Base-by-base conservation (phyloP, 2,113 vertebrate species). In the Pteruthius melanotis region DNA sequence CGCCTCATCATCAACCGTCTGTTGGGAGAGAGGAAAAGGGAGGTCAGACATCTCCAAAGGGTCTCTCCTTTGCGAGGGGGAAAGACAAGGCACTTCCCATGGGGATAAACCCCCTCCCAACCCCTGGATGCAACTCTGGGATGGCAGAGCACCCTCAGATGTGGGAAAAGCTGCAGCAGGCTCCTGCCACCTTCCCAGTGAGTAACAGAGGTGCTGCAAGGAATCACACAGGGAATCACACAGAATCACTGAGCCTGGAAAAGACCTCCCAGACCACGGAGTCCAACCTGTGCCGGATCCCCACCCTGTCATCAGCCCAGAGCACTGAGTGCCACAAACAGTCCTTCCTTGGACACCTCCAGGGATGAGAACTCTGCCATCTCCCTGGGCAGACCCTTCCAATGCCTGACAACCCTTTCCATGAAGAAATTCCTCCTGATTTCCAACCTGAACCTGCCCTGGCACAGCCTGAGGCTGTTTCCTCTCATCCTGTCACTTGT, bases 1-100 rank as follows among this genome's bases (percentile, higher is more conserved):
- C 97, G 99, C 99, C 96, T 99, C 99, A 95, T 99, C 99, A 97
- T 99, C 99, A 97, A 99, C 99, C 89, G 99, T 99, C 99, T 99
- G 98, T 87, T 44, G 19, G 37, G 72, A 96, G 65, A 97, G 88
- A 87, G 72, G 65, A 72, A 22, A 76, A 88, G 68, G 91, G 44
- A 83, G 71, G 96, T 94, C 81, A 91, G n/a, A 82, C 42, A 31
- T 26, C 66, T 42, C 81, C 11, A 4, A 75, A 18, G 27, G 54
- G 66, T 19, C 30, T 16, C 59, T 47, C 16, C 15, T 40, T 4
- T 3, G 4, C 9, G 5, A 54, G 33, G 10, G 8, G 9, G 2
- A 22, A 39, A 54, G 53, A 4, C 6, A 22, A 49, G 24, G 26
- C 18, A 9, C 23, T 63, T 69, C 61, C 89, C 23, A 2, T 1